A percentile compares a stretch with the other conserved stretches of the same genome.
phyloP scores from a whole-genome alignment of 2,113 vertebrate species.

The Podarcis muralis region DNA sequence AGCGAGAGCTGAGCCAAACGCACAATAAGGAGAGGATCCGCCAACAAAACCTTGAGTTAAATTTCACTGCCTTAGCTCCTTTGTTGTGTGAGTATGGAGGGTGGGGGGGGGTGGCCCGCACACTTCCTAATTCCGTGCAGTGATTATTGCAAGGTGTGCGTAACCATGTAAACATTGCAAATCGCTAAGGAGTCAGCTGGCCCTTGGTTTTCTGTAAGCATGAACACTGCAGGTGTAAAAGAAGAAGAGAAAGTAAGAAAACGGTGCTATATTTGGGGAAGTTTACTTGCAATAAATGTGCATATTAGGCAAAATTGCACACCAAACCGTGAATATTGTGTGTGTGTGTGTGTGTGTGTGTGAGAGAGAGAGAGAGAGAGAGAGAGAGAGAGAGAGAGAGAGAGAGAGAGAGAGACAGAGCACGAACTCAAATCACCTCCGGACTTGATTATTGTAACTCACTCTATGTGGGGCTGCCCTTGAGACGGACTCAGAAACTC shows the following conservation, averaged over 20 bases:
- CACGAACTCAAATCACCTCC: too few species aligned
- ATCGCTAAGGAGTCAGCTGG: not conserved
- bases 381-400: too few species aligned
- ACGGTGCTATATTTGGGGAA: too few species aligned
- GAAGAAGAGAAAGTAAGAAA: not conserved
- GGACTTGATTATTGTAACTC: too few species aligned
- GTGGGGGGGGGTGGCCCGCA: not conserved
- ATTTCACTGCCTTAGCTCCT: not conserved
- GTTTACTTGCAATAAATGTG: too few species aligned
- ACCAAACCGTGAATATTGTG: too few species aligned
- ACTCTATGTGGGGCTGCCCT: too few species aligned
- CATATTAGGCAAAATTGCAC: too few species aligned
- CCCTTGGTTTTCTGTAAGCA: not conserved
- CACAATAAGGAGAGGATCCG: constrained; percentile 26
- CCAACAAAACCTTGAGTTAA: not conserved
- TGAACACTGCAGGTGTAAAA: not conserved
- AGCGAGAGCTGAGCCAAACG: constrained; percentile 18
- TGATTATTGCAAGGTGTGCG: not conserved
- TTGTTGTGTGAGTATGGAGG: not conserved
- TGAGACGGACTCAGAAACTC: too few species aligned
- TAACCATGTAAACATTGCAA: not conserved
- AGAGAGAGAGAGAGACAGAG: too few species aligned
- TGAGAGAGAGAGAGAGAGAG: too few species aligned
- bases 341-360: too few species aligned
- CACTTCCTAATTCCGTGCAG: not conserved